Conservation (phyloP, 1,140 invertebrate genomes). For the Gyrodactylus salaris region DNA sequence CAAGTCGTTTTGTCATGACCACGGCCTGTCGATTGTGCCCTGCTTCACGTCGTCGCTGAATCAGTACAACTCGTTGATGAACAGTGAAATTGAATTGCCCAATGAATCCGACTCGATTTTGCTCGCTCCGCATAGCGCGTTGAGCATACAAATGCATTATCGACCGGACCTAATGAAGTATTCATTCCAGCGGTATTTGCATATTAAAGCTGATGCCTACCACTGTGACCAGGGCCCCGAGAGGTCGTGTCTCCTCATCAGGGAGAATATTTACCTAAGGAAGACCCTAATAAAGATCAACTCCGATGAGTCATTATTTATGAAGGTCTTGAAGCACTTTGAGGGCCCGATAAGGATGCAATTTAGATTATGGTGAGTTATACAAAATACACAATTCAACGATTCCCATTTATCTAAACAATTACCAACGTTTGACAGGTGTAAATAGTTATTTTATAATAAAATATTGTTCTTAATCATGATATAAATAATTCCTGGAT, state of each 20-base stretch:
- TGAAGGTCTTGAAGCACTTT: not conserved
- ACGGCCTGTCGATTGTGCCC: not conserved
- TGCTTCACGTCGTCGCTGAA: not conserved
- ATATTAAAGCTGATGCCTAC: not conserved
- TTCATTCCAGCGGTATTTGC: not conserved
- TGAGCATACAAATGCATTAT: not conserved
- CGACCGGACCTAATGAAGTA: not conserved
- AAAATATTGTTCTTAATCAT: too few species aligned
- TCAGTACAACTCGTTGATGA: not conserved
- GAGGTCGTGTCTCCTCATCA: not conserved
- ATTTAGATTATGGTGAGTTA: not conserved
- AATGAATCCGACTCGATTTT: not conserved
- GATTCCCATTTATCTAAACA: too few species aligned
- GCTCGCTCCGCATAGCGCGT: not conserved
- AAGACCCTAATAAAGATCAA: not conserved
- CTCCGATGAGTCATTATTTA: not conserved
- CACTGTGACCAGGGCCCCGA: not conserved
- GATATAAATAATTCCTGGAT: too few species aligned
- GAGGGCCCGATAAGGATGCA: not conserved
- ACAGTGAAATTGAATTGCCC: not conserved
- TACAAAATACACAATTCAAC: too few species aligned
- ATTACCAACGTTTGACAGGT: too few species aligned
- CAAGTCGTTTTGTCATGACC: not conserved
- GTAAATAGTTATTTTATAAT: too few species aligned
- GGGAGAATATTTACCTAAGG: not conserved